Evolutionary conservation across 2,888 invertebrate species (phyloP), one percentile per base, ranked within the genome.

Genomic region (Epirrhoe alternata): DNA sequence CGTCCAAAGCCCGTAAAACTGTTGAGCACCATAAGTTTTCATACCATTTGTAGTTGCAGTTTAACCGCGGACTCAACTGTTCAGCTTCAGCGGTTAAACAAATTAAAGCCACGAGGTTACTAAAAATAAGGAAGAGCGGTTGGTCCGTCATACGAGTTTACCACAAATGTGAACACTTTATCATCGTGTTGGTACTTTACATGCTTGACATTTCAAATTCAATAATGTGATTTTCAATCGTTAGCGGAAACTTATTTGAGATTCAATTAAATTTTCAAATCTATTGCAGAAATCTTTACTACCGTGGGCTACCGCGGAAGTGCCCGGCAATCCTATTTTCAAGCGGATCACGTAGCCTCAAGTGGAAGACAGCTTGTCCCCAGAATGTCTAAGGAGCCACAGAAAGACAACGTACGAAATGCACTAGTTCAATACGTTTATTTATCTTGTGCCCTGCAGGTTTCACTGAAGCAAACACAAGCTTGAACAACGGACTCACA

Each of bases 271-370:
- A 50, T 17, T 17, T 50, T 31, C 31, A 60, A 58, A 58, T 47
- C 59, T 30, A 30, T 56, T 66, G 57, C 64, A 64, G 38, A 42
- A 8, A 61, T 51, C 49, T 42, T 59, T 56, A 24, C 42, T 24
- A 61, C 53, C 49, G 47, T 60, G 64, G 74, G 67, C 70, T 68
- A 73, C 71, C 71, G 55, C 70, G 75, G 75, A 75, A 76, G 75
- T 80, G 74, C 77, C 79, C 75, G 74, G 59, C 65, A 68, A 74
- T 60, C 68, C 73, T 72, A 78, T 86, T 74, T 74, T 68, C 68
- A 86, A 74, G 77, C 87, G 72, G 78, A 79, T 81, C 88, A 89
- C 87, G 88, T 88, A 83, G 38, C 53, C 70, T 30, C 68, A 73
- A 86, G 85, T 83, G 84, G 85, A 85, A 83, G 80, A 72, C 78